Evolutionary conservation across 2,113 vertebrate genomes (phyloP).

Genomic region (Grallaria varia): DNA sequence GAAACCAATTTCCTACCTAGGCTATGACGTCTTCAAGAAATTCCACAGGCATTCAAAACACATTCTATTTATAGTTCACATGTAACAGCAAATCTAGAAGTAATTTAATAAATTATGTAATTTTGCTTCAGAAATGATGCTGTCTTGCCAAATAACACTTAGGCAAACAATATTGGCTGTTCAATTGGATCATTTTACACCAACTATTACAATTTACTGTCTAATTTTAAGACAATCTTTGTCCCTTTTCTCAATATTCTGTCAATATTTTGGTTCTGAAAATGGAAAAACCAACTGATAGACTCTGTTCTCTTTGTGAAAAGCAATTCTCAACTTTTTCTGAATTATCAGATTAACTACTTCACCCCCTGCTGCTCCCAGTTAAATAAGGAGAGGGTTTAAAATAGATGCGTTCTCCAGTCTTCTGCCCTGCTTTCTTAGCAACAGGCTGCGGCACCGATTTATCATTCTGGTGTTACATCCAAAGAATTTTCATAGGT

Average conservation of each 20-base stretch:
- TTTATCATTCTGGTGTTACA: background rate
- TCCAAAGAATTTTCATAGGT: background rate
- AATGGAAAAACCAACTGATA: background rate
- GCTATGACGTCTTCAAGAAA: background rate
- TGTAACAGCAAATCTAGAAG: background rate
- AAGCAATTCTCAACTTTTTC: background rate
- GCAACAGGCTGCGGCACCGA: background rate
- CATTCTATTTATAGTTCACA: background rate
- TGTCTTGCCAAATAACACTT: slow-evolving; percentile 39
- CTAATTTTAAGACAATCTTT: slow-evolving; percentile 16
- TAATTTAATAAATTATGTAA: slow-evolving; percentile 49
- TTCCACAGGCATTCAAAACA: background rate
- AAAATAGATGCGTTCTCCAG: background rate
- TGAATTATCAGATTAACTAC: background rate
- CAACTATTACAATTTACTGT: slow-evolving; percentile 40
- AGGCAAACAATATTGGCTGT: slow-evolving; percentile 53
- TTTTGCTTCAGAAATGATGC: slow-evolving; percentile 46
- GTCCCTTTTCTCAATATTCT: background rate
- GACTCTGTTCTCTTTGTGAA: background rate
- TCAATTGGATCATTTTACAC: slow-evolving; percentile 41
- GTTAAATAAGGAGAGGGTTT: background rate
- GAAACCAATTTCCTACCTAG: background rate
- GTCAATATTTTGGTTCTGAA: slow-evolving; percentile 15
- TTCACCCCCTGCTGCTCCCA: background rate
- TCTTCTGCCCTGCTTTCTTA: background rate